Conservation (phyloP, 2,113 vertebrate species). For the Mixornis gularis region DNA sequence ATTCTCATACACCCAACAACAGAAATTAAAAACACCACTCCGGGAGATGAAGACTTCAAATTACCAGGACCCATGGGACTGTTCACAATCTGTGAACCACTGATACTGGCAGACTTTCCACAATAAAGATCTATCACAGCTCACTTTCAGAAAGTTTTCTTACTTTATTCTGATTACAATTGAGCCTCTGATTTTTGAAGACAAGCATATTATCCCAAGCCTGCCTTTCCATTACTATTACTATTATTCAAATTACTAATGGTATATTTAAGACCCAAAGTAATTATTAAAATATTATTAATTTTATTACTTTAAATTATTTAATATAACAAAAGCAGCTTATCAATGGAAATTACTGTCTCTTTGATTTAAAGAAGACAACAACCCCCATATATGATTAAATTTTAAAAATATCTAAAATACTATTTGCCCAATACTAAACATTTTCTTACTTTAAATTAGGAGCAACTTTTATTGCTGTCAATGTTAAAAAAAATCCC, state of each 20-base stretch:
- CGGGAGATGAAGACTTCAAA: neutral
- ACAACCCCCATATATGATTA: neutral
- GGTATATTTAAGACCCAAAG: neutral
- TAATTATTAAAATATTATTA: neutral
- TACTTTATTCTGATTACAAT: neutral
- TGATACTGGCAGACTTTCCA: neutral
- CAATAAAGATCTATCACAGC: neutral
- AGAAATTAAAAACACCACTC: neutral
- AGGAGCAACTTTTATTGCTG: neutral
- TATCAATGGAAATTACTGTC: neutral
- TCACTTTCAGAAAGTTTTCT: neutral
- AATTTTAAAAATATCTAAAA: neutral
- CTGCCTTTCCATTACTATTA: neutral
- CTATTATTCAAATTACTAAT: neutral
- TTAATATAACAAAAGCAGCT: neutral
- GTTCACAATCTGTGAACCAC: neutral
- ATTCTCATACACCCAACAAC: accelerated
- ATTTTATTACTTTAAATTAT: neutral
- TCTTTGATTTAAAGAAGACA: neutral
- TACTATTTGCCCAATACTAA: neutral
- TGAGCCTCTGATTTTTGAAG: neutral
- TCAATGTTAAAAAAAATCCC: neutral
- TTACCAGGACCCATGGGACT: neutral
- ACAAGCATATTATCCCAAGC: neutral
- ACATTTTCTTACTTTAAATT: neutral